Base-by-base conservation (phyloP, 2,888 invertebrate genomes). In the Acanthosepion esculentum region DNA sequence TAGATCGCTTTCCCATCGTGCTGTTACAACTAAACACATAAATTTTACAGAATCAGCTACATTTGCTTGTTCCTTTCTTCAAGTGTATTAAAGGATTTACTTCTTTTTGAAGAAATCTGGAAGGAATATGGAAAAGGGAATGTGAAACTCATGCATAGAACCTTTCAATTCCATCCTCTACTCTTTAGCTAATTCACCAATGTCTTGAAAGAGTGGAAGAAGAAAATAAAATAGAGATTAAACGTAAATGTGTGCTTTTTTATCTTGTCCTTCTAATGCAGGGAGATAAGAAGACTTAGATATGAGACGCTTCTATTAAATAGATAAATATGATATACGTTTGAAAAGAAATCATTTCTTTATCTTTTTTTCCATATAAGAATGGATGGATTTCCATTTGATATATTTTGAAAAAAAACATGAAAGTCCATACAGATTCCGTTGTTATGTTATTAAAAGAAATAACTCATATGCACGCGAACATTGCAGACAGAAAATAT, bases 381-480 rank as follows among this genome's bases (percentile, higher is more conserved):
- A n/a, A n/a, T 15, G 12, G n/a, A 78, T 78, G 78, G 1, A 78
- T 78, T 78, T 78, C 78, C 78, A 33, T 78, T 78, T 78, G 78
- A n/a, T 78, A 78, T 78, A n/a, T 78, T 78, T 78, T 78, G 29
- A n/a, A n/a, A 8, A 26, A 78, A 59, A 59, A 26, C 59, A 59
- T 59, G 23, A 59, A 59, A n/a, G 18, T 78, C n/a, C n/a, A 33
- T 78, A 12, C 0, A 78, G n/a, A n/a, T 78, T 78, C 33, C 78
- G 78, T n/a, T n/a, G 78, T 78, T 78, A 64, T 26, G n/a, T 78
- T 78, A 78, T 78, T 78, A 78, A 78, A 78, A 78, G 78, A 78
- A 78, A 78, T 78, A 78, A 78, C 33, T 78, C 33, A 78, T 78
- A n/a, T n/a, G 78, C n/a, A 78, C 78, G 23, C 15, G n/a, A 78